Base-by-base conservation (phyloP, 2,888 invertebrate species). In the Cryptosula pallasiana region DNA sequence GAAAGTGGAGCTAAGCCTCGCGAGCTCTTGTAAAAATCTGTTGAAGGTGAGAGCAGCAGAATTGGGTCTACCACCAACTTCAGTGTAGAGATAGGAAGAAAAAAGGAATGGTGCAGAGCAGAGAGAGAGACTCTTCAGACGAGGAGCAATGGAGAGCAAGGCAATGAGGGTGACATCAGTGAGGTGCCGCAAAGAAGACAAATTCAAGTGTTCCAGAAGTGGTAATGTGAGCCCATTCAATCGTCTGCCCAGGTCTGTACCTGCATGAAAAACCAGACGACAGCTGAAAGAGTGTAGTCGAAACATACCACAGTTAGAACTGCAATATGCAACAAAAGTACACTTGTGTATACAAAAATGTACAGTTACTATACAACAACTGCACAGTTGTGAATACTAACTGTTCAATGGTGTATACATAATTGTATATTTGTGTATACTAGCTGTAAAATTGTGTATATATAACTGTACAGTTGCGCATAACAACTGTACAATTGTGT, bases 91-190 rank as follows among this genome's bases (percentile, higher is more conserved):
- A 74, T 87, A 70, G n/a, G 45, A 85, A 80, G 91, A 91, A 81
- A 91, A 92, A 35, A 90, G 89, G 71, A 92, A 88, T 73, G 90
- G 90, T 76, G 90, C 90, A 9, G 88, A 89, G 35, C 89, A 89
- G 74, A 92, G 84, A 78, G 90, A 88, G 0, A 92, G 82, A 23
- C 88, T 86, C 74, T 89, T 87, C 25, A 92, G 80, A 72, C 87
- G 86, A 58, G 88, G 88, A 75, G 90, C 88, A 16, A 89, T 86
- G 5, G 87, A 85, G 1, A 89, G 86, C 78, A 92, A 87, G 78
- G 91, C 88, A 78, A 89, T 87, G 71, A 92, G 88, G 16, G 91
- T 86, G n/a, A 90, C 89, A 87, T 92, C 92, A 1, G 91, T 90
- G 54, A 92, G 85, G 81, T 91, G 91, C 75, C 90, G 88, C 79